Percentiles rank a stretch among this genome's conserved stretches.
These are phyloP conservation scores for Camptogramma bilineatum DNA, from an alignment of 2,888 invertebrate species.

Conservation along the genomic window DNA sequence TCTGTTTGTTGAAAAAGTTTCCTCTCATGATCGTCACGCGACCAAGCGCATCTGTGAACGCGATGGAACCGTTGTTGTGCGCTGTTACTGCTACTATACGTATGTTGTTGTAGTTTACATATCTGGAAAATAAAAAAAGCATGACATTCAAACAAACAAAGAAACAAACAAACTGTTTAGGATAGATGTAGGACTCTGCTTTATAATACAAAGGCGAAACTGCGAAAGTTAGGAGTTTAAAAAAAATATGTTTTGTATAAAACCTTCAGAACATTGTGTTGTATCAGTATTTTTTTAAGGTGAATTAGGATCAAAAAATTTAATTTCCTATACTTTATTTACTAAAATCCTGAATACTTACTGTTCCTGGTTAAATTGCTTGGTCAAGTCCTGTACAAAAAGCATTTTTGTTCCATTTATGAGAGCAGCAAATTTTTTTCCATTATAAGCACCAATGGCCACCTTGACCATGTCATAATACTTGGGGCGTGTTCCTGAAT, in stretches of 20 bases:
- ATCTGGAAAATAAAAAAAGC: slow-evolving; percentile 52
- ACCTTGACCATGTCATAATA: slow-evolving; percentile 62
- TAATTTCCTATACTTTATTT: too few species aligned
- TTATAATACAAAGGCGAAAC: too few species aligned
- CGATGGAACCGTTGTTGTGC: slow-evolving; percentile 64
- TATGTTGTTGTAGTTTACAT: slow-evolving; percentile 61
- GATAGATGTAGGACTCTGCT: too few species aligned
- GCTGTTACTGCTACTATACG: slow-evolving; percentile 70
- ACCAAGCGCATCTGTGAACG: slow-evolving; percentile 73
- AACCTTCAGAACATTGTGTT: too few species aligned
- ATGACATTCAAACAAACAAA: too few species aligned
- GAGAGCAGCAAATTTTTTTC: slow-evolving; percentile 72
- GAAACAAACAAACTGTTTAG: too few species aligned
- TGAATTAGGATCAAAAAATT: too few species aligned
- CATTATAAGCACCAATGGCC: slow-evolving; percentile 70
- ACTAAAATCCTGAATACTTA: too few species aligned
- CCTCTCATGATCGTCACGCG: slow-evolving; percentile 68
- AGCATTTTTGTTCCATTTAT: slow-evolving; percentile 69
- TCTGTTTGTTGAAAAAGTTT: slow-evolving; percentile 62
- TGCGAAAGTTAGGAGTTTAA: too few species aligned
- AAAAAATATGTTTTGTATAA: too few species aligned
- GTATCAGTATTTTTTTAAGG: too few species aligned
- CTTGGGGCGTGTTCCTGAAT: slow-evolving; percentile 33
- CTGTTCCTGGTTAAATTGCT: slow-evolving; percentile 62
- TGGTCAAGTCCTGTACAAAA: slow-evolving; percentile 68